Base-by-base conservation (phyloP, 2,888 invertebrate species). In the Amphipoea lucens region DNA sequence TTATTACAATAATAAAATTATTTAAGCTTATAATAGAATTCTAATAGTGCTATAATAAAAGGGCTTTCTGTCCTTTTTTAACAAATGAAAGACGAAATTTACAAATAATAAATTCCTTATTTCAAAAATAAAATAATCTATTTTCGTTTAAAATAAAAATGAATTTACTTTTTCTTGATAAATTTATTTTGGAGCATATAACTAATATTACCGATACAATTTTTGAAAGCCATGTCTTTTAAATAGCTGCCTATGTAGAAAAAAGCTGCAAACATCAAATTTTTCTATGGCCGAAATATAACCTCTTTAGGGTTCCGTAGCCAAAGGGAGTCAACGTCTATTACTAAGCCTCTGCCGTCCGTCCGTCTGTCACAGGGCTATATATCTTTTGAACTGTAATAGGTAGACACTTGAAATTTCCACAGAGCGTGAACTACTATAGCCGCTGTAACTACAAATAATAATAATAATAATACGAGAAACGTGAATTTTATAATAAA, bases 31-130 rank as follows among this genome's bases (percentile, higher is more conserved):
- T 42, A 70, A 57, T 76, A 67, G 0, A 60, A 72, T 57, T 63
- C 66, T 85, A 81, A 81, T 20, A 68, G 81, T 86, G 81, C 76
- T 82, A 69, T 63, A 51, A 51, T 66, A 60, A 83, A 83, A 79
- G 14, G 66, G 60, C 42, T 42, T 42, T 6, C 67, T 57, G 11
- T 51, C 79, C 78, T 71, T 83, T 84, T 76, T 74, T 70, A 79
- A 87, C 74, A 77, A 87, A 79, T 75, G 54, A 87, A 54, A 83
- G 60, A 79, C 74, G 83, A 84, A 85, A 85, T 84, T 70, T 85
- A 85, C 87, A 84, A 87, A 79, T 87, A 81, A 87, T 69, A 74
- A 84, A 82, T 60, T 83, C 57, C 66, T 73, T 71, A 78, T 23
- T 82, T 54, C 9, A 69, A 68, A 70, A 63, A n/a, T 65, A 48